These are phyloP conservation scores for Drosophila algonquin DNA, from an alignment of 2,888 invertebrate genomes.

Conservation along the genomic window DNA sequence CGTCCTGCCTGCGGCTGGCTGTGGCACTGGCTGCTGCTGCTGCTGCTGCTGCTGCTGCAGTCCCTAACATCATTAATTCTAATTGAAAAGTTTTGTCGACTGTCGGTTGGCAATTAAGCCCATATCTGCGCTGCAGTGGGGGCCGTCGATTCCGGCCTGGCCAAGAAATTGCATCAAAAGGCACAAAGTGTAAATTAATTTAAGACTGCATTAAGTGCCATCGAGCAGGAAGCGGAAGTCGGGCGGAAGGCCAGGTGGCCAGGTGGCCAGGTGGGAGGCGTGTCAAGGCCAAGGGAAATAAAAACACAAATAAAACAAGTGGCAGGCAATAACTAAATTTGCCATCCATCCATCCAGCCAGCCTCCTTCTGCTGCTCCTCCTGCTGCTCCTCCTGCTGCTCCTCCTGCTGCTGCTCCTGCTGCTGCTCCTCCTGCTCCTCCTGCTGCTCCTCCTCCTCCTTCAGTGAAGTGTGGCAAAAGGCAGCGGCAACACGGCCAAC, in stretches of 20 bases:
- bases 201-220: constrained; percentile 14
- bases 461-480: not conserved
- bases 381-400: constrained; percentile 11
- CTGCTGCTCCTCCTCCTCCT: constrained; percentile 18
- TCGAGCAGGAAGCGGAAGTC: constrained; percentile 7
- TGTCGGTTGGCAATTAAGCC: constrained; percentile 55
- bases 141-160: constrained; percentile 15
- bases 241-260: no score
- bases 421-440: not conserved
- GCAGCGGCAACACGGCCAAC: constrained; percentile 10
- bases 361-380: no score
- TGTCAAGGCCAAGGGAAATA: constrained; percentile 13
- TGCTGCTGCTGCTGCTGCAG: not conserved
- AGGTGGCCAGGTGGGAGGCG: constrained; percentile 20
- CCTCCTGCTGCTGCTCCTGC: no score
- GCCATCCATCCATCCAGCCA: constrained; percentile 12
- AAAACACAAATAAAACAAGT: constrained; percentile 26
- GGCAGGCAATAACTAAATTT: constrained; percentile 56
- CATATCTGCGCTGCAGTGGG: constrained; percentile 44
- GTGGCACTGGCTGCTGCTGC: not conserved
- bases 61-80: constrained; percentile 60
- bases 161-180: constrained; percentile 53
- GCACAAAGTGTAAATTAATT: constrained; percentile 32
- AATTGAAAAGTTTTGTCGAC: constrained; percentile 64
- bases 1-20: constrained; percentile 1